Evolutionary conservation across 2,888 invertebrate species (phyloP).

Genomic region (Latrodectus hesperus): DNA sequence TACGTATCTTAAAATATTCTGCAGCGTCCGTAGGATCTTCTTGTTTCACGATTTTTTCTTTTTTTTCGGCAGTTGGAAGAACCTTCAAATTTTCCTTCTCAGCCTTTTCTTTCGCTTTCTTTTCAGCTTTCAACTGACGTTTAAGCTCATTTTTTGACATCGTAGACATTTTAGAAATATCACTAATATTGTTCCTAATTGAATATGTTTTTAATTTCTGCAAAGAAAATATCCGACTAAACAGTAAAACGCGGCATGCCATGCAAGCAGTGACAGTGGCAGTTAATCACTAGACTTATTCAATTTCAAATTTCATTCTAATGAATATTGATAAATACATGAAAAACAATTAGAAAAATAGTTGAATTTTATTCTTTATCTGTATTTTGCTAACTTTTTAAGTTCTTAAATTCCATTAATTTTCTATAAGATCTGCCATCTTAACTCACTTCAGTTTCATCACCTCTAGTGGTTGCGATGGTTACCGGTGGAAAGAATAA

Average conservation of each 20-base stretch:
- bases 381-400: too few relatives aligned
- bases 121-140: conserved; percentile 90
- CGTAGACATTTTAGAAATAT: conserved; percentile 36
- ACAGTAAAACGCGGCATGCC: conserved; percentile 52
- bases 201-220: not conserved
- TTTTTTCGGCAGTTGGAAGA: conserved; percentile 72
- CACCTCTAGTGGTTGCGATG: conserved; percentile 27
- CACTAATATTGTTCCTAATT: too few relatives aligned
- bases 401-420: too few relatives aligned
- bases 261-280: conserved; percentile 32
- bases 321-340: too few relatives aligned
- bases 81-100: conserved; percentile 79
- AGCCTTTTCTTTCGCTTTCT: conserved; percentile 92
- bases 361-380: too few relatives aligned
- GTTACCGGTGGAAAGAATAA: conserved; percentile 4
- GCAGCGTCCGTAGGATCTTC: conserved; percentile 92
- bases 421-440: not conserved
- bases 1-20: conserved; percentile 92
- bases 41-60: conserved; percentile 70
- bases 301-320: too few relatives aligned
- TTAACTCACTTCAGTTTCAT: not conserved
- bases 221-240: conserved; percentile 12
- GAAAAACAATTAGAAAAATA: too few relatives aligned
- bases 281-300: not conserved
- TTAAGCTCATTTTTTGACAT: conserved; percentile 88